Conservation (phyloP, 2,888 invertebrate genomes). For the Melanophora roralis region DNA sequence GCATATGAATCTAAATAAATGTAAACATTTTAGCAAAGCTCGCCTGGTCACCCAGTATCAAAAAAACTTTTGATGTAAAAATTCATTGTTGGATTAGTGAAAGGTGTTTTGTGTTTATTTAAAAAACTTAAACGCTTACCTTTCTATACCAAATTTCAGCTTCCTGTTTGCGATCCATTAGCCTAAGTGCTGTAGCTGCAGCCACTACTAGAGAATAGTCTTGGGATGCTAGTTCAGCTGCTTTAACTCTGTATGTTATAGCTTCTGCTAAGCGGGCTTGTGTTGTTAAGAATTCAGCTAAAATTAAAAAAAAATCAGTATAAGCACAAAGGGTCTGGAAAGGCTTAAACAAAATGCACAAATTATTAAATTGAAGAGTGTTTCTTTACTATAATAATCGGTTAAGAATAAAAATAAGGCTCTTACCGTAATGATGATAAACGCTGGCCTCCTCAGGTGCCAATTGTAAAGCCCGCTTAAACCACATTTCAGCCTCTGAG, state of each 20-base stretch:
- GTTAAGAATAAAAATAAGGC: not conserved
- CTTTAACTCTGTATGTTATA: slow-evolving; percentile 86
- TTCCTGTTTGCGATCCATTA: slow-evolving; percentile 87
- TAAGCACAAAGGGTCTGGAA: too few species aligned
- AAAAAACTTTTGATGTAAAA: too few species aligned
- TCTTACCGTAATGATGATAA: slow-evolving; percentile 91
- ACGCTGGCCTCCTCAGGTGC: slow-evolving; percentile 91
- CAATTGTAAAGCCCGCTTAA: slow-evolving; percentile 87
- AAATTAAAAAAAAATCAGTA: too few species aligned
- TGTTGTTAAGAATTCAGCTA: slow-evolving; percentile 92
- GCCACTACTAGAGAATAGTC: slow-evolving; percentile 91
- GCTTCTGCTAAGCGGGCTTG: slow-evolving; percentile 89
- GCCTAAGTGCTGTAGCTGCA: slow-evolving; percentile 91
- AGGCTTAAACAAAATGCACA: too few species aligned
- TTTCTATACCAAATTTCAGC: slow-evolving; percentile 93
- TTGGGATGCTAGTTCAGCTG: slow-evolving; percentile 86
- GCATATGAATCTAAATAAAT: too few species aligned
- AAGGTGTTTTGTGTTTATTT: too few species aligned
- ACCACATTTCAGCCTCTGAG: slow-evolving; percentile 92
- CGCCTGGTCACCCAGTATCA: too few species aligned
- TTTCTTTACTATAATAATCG: not conserved
- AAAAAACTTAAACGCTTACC: slow-evolving; percentile 77
- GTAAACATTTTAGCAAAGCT: too few species aligned
- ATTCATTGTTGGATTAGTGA: too few species aligned
- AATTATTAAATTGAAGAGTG: not conserved